Evolutionary conservation across 2,888 invertebrate genomes (phyloP), one percentile per base, ranked within the genome.

Genomic region (Tholera decimalis): DNA sequence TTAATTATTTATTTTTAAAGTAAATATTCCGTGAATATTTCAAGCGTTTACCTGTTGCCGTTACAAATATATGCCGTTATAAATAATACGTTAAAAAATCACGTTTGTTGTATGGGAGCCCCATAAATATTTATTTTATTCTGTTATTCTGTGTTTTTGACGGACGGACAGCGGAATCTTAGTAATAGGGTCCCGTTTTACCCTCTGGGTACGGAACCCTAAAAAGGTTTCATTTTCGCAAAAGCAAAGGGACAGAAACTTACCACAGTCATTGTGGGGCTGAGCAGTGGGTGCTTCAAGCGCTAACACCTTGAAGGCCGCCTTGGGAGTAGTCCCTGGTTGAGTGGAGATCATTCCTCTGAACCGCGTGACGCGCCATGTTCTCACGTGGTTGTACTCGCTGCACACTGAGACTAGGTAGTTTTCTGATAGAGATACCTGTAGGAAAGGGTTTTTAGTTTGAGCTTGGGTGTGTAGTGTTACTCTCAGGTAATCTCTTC

Each of bases 281-380:
- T 98, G 98, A 0, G 95, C 93, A 0, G 95, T 94, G 1, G 92
- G 94, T 0, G 96, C 93, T 60, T 96, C 96, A 35, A 99, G 90
- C 0, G 98, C 98, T n/a, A 99, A 96, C 66, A 99, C 98, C 93
- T 99, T 99, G 93, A 99, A 99, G 8, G 99, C 99, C 0, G 99
- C 99, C 83, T 99, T 97, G 0, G 99, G 99, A 44, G 99, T 99
- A 8, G 99, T 99, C 5, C 99, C 99, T 0, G 99, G 99, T 91
- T 99, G 99, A 0, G 99, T 99, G 44, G 99, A 99, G 75, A 99
- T 98, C 99, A 99, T 99, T 9, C 99, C 99, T 41, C 99, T 96
- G 92, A 99, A 99, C 71, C 99, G 96, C 0, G 99, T 99, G 50
- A 99, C 98, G 24, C 98, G 97, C 99, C 99, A 99, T 57, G 99